Base-by-base conservation (phyloP, 2,797 vertebrate species). In the Rhynchotus rufescens region DNA sequence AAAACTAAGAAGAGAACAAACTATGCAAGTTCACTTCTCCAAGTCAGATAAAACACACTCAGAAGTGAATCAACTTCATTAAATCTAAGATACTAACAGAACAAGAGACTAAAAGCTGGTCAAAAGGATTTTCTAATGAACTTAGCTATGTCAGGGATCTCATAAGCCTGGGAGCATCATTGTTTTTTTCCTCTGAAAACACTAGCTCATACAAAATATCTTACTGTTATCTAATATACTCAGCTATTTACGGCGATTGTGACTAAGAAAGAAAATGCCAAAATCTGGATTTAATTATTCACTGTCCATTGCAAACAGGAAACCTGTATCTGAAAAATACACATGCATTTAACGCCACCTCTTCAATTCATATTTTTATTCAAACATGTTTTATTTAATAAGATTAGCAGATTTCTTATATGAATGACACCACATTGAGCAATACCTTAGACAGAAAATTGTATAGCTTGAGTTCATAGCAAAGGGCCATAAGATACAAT, bases 41-140 rank as follows among this genome's bases (percentile, higher is more conserved):
- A 34, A 72, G 30, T 74, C 16, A 16, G n/a, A 81, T 45, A 12
- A 47, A 54, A 52, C 7, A 66, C 16, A 36, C 1, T 69, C 45
- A 80, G 3, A 69, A 85, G 73, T 2, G 26, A 15, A 47, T 64
- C 7, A 10, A 59, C 3, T 59, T 34, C 6, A 15, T 34, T 16
- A 22, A 76, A 71, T 25, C 14, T 28, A 56, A 56, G n/a, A 15
- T 14, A 2, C 4, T 38, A 47, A 52, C 5, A 68, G 76, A 73
- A 5, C 5, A 1, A 51, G 22, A 69, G 54, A 7, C 19, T 28
- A 25, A 77, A 28, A 38, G 11, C 3, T 36, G 9, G 25, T 80
- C 14, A 6, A 51, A n/a, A 0, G 0, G 45, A 26, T 62, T 66
- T 36, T 20, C n/a, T 7, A 12, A 23, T 15, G 8, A 76, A 5